Conservation (phyloP, 2,113 vertebrate species). For the Chloroceryle aenea region DNA sequence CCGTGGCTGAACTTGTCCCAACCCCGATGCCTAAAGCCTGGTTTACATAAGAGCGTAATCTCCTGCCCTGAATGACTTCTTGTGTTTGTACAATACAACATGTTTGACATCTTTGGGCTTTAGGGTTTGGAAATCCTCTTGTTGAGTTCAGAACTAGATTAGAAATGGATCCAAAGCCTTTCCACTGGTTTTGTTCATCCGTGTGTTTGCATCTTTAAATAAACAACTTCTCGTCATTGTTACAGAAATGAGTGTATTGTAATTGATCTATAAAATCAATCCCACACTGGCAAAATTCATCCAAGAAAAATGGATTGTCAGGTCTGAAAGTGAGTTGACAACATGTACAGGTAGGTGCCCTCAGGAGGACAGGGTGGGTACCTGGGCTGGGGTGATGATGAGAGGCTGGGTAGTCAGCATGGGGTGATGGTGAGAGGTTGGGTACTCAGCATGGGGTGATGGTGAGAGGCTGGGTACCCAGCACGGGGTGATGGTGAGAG, state of each 20-base stretch:
- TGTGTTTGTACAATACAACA: background rate
- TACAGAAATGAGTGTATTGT: background rate
- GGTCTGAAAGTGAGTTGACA: background rate
- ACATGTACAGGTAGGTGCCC: accelerated
- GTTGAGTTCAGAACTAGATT: background rate
- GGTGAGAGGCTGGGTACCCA: background rate
- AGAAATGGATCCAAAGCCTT: slow-evolving; percentile 11
- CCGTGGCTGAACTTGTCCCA: background rate
- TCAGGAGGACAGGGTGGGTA: background rate
- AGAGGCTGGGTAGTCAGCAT: background rate
- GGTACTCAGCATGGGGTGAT: no score
- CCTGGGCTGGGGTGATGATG: background rate
- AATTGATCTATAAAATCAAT: background rate
- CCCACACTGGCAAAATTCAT: background rate
- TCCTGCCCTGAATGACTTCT: background rate
- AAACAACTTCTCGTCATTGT: background rate
- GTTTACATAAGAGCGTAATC: slow-evolving; percentile 8
- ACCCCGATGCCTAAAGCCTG: background rate
- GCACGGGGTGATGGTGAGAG: background rate
- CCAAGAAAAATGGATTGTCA: background rate
- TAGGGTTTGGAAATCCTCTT: slow-evolving; percentile 11
- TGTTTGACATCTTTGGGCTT: background rate
- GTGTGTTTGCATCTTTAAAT: background rate
- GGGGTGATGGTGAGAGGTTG: no score
- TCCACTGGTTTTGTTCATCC: background rate